phyloP scores from a whole-genome alignment of 2,797 vertebrate species.

The Meriones psammophilus region DNA sequence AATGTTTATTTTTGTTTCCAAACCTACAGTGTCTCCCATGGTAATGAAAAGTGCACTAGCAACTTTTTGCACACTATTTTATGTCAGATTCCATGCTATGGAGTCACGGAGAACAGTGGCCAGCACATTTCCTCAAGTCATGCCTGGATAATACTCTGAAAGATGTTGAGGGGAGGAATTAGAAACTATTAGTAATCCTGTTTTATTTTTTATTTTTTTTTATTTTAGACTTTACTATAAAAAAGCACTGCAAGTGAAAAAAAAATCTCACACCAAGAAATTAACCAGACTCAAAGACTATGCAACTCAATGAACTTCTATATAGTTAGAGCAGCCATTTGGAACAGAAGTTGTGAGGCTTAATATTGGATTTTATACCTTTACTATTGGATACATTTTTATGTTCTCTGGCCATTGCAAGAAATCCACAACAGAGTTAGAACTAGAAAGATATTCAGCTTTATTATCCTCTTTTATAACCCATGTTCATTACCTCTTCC shows the following conservation, averaged over 20 bases:
- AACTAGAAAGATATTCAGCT: neutral
- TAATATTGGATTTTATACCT: neutral
- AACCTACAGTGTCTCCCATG: neutral
- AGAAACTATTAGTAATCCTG: neutral
- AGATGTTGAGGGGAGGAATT: neutral
- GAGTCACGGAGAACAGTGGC: neutral
- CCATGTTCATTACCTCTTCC: neutral
- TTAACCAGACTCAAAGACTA: neutral
- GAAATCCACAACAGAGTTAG: neutral
- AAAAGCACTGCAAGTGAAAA: neutral
- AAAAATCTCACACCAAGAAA: neutral
- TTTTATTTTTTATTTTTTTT: conserved; percentile 18
- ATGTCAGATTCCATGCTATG: neutral
- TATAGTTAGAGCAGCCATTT: neutral
- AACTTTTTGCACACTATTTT: conserved; percentile 1
- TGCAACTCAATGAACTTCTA: neutral
- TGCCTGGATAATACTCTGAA: neutral
- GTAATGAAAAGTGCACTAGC: neutral
- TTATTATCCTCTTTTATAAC: neutral
- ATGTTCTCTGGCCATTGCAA: neutral
- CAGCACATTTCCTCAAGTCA: neutral
- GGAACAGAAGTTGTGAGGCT: neutral
- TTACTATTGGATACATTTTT: neutral
- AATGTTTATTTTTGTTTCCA: neutral
- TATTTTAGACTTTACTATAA: neutral